Base-by-base conservation (phyloP, 2,113 vertebrate genomes). In the Corythornis vintsioides region DNA sequence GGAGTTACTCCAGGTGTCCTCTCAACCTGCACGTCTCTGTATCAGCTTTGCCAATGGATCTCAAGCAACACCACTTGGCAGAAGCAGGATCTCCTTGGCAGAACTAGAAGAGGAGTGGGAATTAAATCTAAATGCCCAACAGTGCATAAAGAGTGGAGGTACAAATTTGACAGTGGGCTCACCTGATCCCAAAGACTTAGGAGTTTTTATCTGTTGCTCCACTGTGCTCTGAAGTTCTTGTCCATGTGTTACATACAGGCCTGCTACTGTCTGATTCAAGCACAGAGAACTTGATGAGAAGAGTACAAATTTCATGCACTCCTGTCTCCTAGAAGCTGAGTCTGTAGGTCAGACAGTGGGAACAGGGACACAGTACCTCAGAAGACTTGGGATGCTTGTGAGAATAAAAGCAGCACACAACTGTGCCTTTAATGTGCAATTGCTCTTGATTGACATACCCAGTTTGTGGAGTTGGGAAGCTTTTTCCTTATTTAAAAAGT, bases 401-500 rank as follows among this genome's bases (percentile, higher is more conserved):
- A 67, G 17, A 48, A 38, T 33, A 33, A 78, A 66, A 2, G 20
- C 42, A 56, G 17, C 50, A 31, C 43, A 29, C 9, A 43, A 2
- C 19, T 35, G 1, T 29, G n/a, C 14, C 33, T 52, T 76, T 76
- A 77, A 33, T 1, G 6, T 73, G 67, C 31, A 43, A 35, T 60
- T 73, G 16, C 33, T 94, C 66, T 78, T 92, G 35, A 42, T 5
- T 79, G 71, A 42, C 11, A 2, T 52, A 26, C 7, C 50, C 1
- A 3, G 11, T 75, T 79, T 83, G 43, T 70, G 70, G 33, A 70
- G 59, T 45, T 65, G 31, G 42, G 70, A 90, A 93, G 70, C 7
- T 85, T 92, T 82, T 70, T 31, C 24, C n/a, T 83, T 64, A 21
- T 63, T 89, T 89, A 31, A 48, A 84, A 85, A 92, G 40, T 45